phyloP scores from a whole-genome alignment of 2,113 vertebrate species.

The Poecile atricapillus region DNA sequence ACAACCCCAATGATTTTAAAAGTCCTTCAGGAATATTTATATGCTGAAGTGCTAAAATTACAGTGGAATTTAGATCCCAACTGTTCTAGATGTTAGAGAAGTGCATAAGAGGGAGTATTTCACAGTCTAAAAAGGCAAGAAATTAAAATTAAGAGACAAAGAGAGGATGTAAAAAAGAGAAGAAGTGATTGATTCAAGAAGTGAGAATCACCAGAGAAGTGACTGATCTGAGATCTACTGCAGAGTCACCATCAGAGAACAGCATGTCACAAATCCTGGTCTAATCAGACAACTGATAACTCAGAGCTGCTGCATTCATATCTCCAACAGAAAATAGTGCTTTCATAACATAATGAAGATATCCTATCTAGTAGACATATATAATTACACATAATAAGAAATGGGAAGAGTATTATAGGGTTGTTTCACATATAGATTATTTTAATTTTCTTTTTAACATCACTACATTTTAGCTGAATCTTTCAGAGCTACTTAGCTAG shows the following conservation, averaged over 20 bases:
- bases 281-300: neutral
- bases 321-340: neutral
- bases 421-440: neutral
- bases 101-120: neutral
- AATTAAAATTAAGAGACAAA: neutral
- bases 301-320: neutral
- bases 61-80: neutral
- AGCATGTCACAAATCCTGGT: neutral
- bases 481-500: neutral
- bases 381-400: neutral
- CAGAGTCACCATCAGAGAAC: neutral
- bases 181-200: neutral
- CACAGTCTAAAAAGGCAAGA: neutral
- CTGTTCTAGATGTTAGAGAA: neutral
- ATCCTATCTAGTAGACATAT: neutral
- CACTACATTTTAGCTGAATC: neutral
- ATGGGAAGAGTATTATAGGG: neutral
- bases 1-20: neutral
- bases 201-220: neutral
- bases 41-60: neutral
- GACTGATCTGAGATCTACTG: neutral
- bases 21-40: neutral
- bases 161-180: neutral
- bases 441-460: neutral
- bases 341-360: neutral